A percentile compares a stretch with the other conserved stretches of the same genome.
phyloP scores from a whole-genome alignment of 1,140 invertebrate genomes.

The Pissodes strobi region DNA sequence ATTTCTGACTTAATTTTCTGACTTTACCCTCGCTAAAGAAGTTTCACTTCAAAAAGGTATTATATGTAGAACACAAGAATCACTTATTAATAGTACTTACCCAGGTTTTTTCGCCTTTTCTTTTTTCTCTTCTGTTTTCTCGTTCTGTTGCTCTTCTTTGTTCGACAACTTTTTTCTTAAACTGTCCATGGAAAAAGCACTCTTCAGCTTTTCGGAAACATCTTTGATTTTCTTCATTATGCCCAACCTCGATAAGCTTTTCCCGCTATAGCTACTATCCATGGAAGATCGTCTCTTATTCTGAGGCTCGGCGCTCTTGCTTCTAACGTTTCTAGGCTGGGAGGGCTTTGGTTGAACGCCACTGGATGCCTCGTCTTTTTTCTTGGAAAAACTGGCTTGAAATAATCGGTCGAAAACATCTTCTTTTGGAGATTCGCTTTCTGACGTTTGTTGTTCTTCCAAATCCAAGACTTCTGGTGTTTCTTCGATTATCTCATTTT shows the following conservation, averaged over 20 bases:
- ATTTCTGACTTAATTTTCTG: no score
- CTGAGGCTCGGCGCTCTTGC: conserved; percentile 49
- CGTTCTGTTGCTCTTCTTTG: conserved; percentile 23
- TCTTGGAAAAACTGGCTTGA: conserved; percentile 14
- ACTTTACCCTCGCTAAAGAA: no score
- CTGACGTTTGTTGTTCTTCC: conserved; percentile 5
- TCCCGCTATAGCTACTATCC: conserved; percentile 52
- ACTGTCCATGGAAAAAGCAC: conserved; percentile 36
- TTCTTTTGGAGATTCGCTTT: conserved; percentile 9
- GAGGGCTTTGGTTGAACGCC: not conserved
- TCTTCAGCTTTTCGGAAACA: conserved; percentile 47
- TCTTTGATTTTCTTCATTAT: conserved; percentile 50
- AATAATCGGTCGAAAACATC: conserved; percentile 36
- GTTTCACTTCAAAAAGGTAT: no score
- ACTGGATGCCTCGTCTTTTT: not conserved
- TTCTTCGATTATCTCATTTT: not conserved
- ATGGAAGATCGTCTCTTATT: conserved; percentile 48
- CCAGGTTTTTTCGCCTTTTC: not conserved
- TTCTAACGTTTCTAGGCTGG: conserved; percentile 23
- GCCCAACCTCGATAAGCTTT: conserved; percentile 49
- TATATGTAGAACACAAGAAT: no score
- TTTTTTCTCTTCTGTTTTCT: conserved; percentile 15
- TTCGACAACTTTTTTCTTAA: conserved; percentile 17
- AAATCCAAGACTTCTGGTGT: not conserved
- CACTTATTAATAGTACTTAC: no score